phyloP scores from a whole-genome alignment of 1,140 invertebrate species.

The Rhyacophila brunnea region DNA sequence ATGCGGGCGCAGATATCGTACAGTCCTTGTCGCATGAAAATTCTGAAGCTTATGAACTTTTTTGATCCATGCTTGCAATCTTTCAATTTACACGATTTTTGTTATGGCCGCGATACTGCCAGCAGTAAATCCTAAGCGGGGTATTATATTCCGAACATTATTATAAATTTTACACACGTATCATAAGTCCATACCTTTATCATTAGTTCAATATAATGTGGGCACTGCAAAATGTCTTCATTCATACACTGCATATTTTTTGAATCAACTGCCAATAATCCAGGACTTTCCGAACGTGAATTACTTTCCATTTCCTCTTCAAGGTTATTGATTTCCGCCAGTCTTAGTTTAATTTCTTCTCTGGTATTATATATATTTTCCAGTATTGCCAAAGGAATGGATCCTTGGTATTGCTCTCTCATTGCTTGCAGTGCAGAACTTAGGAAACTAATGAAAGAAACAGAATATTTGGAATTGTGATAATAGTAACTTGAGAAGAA shows the following conservation, averaged over 20 bases:
- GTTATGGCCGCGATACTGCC: too few relatives aligned
- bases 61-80: too few relatives aligned
- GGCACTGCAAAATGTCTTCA: conserved; percentile 38
- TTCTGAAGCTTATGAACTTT: too few relatives aligned
- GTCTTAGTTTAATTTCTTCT: conserved; percentile 32
- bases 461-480: too few relatives aligned
- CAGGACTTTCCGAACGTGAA: too few relatives aligned
- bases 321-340: not conserved
- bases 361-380: conserved; percentile 44
- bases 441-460: conserved; percentile 45
- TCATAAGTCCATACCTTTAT: conserved; percentile 38
- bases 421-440: conserved; percentile 43
- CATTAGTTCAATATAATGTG: conserved; percentile 43
- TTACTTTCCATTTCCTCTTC: not conserved
- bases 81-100: too few relatives aligned
- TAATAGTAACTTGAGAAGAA: too few relatives aligned
- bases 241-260: conserved; percentile 30
- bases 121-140: too few relatives aligned
- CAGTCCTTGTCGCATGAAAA: too few relatives aligned
- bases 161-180: too few relatives aligned
- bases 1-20: too few relatives aligned
- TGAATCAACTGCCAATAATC: not conserved
- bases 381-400: conserved; percentile 42
- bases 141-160: too few relatives aligned
- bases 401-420: conserved; percentile 47